Evolutionary conservation across 2,113 vertebrate species (phyloP), one percentile per base, ranked within the genome.

Genomic region (Madoqua kirkii): DNA sequence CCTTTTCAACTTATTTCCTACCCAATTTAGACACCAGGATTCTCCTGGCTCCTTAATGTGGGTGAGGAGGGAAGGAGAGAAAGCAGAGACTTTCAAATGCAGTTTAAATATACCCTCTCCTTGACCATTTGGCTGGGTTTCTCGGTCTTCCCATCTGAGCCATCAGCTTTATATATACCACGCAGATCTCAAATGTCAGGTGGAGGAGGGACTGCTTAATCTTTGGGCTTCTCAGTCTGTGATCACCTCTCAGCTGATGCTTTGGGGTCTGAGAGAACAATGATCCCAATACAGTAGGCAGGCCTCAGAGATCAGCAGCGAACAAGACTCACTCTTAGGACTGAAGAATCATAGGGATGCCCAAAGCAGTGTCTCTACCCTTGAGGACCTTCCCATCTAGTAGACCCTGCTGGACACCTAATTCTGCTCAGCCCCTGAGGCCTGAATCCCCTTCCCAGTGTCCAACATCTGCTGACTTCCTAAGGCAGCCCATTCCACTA

Each of bases 111-210:
- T 40, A 7, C 9, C 16, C 15, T 17, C 17, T 48, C 45, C 52
- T 52, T 7, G 36, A 6, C 60, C 71, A 16, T 55, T 27, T n/a
- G 67, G 43, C 45, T 54, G 52, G 11, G 23, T 48, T 36, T 67
- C 71, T 17, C 81, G 8, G n/a, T 25, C 89, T 82, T 84, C 83
- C 50, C 13, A 2, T 27, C 19, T 27, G 36, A 78, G 59, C 40
- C 27, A 2, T n/a, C 23, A 16, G 3, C 43, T 50, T 59, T 27
- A 7, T 19, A 5, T 3, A 9, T 23, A 11, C 3, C 33, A 7
- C 6, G 9, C 9, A 64, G 50, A 43, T 60, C 93, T 94, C 76
- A n/a, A 10, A 33, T 45, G n/a, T 23, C 81, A 45, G 33, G 88
- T 33, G 23, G 33, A 40, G 12, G 21, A 27, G 45, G 71, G 29